Evolutionary conservation across 2,113 vertebrate genomes (phyloP), one percentile per base, ranked within the genome.

Genomic region (Salvelinus namaycush): DNA sequence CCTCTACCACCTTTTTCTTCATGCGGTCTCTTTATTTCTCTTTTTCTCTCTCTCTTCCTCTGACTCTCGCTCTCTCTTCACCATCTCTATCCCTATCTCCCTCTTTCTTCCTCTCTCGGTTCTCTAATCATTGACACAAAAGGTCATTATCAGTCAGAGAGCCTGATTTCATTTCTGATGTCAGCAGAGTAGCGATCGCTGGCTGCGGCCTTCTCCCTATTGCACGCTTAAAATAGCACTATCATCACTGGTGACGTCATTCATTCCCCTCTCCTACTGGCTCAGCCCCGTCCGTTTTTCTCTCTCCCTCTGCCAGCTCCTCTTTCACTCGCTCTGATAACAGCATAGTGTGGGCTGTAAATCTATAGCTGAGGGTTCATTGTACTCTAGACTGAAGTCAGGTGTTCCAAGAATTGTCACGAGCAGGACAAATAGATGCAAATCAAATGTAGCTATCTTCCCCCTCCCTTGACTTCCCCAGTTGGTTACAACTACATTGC

Each of bases 221-320:
- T 81, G 72, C 81, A 54, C 13, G 78, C 89, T 85, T 76, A 88
- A 93, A 91, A 92, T 93, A 94, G 90, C 79, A 70, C 75, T 77
- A 54, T 88, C 78, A 84, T 81, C 83, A 68, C 75, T 64, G 76
- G 79, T 66, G 65, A 87, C 85, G 83, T 92, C 87, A 89, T 82
- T 76, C 77, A 84, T 84, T 81, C 81, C 79, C 13, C 22, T 76
- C 76, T 80, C 79, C 20, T 75, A 84, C 34, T 76, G 57, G 77
- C 84, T 82, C 62, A n/a, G 31, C 67, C 29, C 16, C 83, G 11
- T 3, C 64, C 13, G 54, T 26, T 75, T 66, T 59, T 64, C 22
- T 51, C 44, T 65, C 65, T 13, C 72, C 31, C 12, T 11, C 13
- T 0, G 29, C 26, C 68, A 22, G 34, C 69, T 7, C 44, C 27